phyloP scores from a whole-genome alignment of 1,140 invertebrate genomes.

The Eupristina koningsbergeri region DNA sequence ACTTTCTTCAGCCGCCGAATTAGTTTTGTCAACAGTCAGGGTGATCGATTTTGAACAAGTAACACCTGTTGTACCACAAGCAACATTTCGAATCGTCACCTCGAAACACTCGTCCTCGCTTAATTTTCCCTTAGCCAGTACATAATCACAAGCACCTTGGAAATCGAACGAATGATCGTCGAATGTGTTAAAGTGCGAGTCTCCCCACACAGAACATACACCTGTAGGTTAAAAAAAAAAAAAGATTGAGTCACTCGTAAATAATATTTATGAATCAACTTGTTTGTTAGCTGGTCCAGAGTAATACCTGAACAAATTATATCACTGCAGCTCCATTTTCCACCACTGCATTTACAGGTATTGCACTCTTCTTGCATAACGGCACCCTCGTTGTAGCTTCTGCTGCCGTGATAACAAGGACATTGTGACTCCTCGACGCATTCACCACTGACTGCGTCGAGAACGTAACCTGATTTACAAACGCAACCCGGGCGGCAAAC shows the following conservation, averaged over 20 bases:
- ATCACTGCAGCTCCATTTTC: constrained; percentile 81
- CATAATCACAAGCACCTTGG: constrained; percentile 90
- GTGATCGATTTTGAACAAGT: constrained; percentile 90
- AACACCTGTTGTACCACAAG: constrained; percentile 88
- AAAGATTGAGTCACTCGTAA: no score
- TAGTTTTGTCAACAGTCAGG: constrained; percentile 74
- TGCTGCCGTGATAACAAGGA: constrained; percentile 90
- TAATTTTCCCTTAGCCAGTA: constrained; percentile 82
- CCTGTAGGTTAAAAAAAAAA: constrained; percentile 65
- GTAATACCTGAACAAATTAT: constrained; percentile 72
- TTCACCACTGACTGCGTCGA: constrained; percentile 78
- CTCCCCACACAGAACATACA: constrained; percentile 87
- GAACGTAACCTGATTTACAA: constrained; percentile 83
- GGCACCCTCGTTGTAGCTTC: constrained; percentile 84
- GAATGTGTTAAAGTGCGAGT: constrained; percentile 90
- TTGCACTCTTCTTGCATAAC: constrained; percentile 87
- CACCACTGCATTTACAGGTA: constrained; percentile 79
- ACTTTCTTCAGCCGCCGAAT: constrained; percentile 74
- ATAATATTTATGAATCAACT: no score
- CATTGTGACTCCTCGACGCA: constrained; percentile 83
- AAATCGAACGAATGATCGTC: constrained; percentile 89
- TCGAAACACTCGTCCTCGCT: constrained; percentile 78
- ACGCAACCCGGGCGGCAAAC: constrained; percentile 85
- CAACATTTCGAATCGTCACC: constrained; percentile 84
- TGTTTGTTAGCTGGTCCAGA: no score